Base-by-base conservation (phyloP, 1,140 invertebrate genomes). In the Leguminivora glycinivorella region DNA sequence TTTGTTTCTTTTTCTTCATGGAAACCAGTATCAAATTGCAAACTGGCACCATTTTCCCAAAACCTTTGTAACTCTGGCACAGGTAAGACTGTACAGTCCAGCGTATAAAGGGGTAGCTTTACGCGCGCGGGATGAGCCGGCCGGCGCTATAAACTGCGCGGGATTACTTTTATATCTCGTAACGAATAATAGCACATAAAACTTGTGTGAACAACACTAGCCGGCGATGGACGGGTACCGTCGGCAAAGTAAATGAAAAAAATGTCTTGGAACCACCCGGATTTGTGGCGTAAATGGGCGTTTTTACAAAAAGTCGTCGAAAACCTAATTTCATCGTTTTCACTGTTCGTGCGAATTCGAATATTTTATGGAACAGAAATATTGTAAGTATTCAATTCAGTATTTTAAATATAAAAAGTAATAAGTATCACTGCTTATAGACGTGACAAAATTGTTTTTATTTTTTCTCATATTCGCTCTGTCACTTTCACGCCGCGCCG, bases 161-260 rank as follows among this genome's bases (percentile, higher is more conserved):
- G 83, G 84, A 84, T 85, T 85, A 84, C 83, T 88, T 90, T 90
- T 90, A 90, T 88, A 84, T 79, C 82, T 81, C 81, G 77, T 85
- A 83, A 83, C 85, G 85, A 91, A 91, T 91, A 89, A 91, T 91
- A 88, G 87, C 85, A 81, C 87, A 89, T 91, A 91, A 91, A 91
- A 90, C 83, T 91, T 85, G 82, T 79, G 86, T 83, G 89, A 89
- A 91, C 89, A 91, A 88, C 83, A 88, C 87, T 87, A 91, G 87
- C 88, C 82, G 75, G 79, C 82, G 71, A 69, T 47, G 72, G 68
- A 58, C 66, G 56, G 31, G 81, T 82, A 88, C 69, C 0, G 82
- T 69, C 31, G 73, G 77, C 70, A 68, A 63, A 43, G 34, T 25
- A 67, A 7, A 67, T n/a, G 6, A 52, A n/a, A n/a, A n/a, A n/a